phyloP scores from a whole-genome alignment of 2,888 invertebrate species.

The Dinocampus coccinellae region DNA sequence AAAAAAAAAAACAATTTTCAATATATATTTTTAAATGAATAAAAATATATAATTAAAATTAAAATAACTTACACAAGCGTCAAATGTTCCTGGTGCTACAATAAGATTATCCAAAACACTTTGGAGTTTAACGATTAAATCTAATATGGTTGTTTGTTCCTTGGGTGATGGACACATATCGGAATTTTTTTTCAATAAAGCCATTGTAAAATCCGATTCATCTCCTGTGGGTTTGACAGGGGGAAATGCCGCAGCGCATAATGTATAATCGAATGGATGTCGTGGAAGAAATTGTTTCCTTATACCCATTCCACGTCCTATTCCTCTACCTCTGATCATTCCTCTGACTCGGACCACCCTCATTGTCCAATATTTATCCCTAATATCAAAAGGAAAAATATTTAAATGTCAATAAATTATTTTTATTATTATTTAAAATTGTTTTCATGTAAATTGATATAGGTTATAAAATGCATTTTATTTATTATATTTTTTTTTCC shows the following conservation, averaged over 20 bases:
- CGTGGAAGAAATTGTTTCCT: conserved; percentile 78
- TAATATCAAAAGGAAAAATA: too few relatives aligned
- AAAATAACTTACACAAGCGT: conserved; percentile 87
- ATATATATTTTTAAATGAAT: not conserved
- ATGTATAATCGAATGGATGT: conserved; percentile 88
- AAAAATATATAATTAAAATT: not conserved
- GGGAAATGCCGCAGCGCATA: conserved; percentile 92
- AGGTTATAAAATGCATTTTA: too few relatives aligned
- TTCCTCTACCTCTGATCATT: conserved; percentile 76
- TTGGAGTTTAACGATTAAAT: conserved; percentile 95
- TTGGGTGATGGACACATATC: conserved; percentile 92
- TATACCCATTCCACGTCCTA: conserved; percentile 76
- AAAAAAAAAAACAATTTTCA: not conserved
- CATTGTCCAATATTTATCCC: not conserved
- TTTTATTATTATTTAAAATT: too few relatives aligned
- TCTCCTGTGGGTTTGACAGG: conserved; percentile 85
- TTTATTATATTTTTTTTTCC: too few relatives aligned
- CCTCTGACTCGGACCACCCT: conserved; percentile 78
- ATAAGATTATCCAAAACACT: conserved; percentile 94
- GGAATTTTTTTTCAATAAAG: conserved; percentile 90
- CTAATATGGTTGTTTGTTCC: conserved; percentile 93
- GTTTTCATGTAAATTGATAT: too few relatives aligned
- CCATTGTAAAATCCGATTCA: conserved; percentile 89
- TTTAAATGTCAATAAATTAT: too few relatives aligned
- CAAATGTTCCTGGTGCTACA: conserved; percentile 93